These are phyloP conservation scores for Craseonycteris thonglongyai DNA, from an alignment of 2,113 vertebrate species.

Conservation along the genomic window DNA sequence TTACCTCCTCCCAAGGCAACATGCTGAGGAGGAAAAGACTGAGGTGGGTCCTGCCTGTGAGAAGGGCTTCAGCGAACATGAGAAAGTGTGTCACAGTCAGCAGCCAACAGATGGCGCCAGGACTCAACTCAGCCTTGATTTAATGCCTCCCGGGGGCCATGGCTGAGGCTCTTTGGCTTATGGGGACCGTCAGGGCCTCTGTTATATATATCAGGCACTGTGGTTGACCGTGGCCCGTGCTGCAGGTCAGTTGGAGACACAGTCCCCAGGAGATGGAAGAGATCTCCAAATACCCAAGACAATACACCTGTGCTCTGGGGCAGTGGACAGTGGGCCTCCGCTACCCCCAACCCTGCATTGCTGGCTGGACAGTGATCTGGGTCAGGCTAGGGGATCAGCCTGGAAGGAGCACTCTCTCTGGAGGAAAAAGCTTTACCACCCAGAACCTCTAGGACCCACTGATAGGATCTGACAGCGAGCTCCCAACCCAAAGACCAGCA, in stretches of 20 bases:
- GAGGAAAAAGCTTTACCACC: neutral
- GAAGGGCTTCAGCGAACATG: neutral
- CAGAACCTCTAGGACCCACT: neutral
- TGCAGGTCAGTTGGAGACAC: neutral
- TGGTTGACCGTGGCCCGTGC: neutral
- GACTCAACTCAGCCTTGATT: fast-evolving
- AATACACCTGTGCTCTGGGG: too few relatives aligned
- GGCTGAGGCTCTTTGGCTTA: too few relatives aligned
- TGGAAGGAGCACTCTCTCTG: neutral
- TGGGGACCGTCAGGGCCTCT: neutral
- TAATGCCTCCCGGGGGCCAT: too few relatives aligned
- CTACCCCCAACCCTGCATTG: neutral
- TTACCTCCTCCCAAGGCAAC: neutral
- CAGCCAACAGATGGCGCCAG: neutral
- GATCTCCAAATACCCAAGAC: neutral
- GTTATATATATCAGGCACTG: neutral
- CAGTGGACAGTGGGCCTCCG: neutral
- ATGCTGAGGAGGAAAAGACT: neutral
- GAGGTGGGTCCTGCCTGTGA: too few relatives aligned
- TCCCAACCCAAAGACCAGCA: neutral
- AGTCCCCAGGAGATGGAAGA: neutral
- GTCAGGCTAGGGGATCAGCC: neutral
- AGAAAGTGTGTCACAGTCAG: neutral
- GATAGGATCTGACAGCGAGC: neutral
- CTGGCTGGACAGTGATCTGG: neutral